These are phyloP conservation scores for Amiota communis DNA, from an alignment of 2,888 invertebrate genomes.

Conservation along the genomic window DNA sequence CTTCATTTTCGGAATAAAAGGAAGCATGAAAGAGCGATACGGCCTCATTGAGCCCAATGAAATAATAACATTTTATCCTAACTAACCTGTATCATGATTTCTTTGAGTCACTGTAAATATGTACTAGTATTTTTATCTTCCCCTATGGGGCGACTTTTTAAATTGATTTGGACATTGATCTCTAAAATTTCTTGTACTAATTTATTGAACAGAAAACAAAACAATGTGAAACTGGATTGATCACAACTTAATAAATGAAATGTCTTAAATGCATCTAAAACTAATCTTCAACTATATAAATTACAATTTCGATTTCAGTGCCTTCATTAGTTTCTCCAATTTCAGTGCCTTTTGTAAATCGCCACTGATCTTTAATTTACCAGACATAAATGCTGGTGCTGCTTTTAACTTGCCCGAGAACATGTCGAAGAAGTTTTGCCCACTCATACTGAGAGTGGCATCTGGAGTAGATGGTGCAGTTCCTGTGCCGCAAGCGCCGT, in stretches of 20 bases:
- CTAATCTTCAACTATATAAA: constrained; percentile 4
- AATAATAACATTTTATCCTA: no score
- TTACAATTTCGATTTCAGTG: constrained; percentile 77
- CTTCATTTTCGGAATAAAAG: no score
- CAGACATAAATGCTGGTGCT: constrained; percentile 95
- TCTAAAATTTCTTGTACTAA: no score
- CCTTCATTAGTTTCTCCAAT: constrained; percentile 90
- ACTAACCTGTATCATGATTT: no score
- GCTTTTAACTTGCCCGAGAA: constrained; percentile 92
- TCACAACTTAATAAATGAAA: neutral
- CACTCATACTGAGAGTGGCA: constrained; percentile 88
- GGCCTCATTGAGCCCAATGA: no score
- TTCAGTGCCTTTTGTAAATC: constrained; percentile 96
- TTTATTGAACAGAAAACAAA: neutral
- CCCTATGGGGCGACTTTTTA: no score
- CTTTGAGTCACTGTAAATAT: no score
- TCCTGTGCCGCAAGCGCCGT: constrained; percentile 86
- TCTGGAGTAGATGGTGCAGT: constrained; percentile 82
- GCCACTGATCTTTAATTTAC: constrained; percentile 93
- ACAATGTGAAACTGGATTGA: neutral
- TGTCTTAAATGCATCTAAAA: constrained; percentile 23
- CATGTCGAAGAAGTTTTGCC: constrained; percentile 85
- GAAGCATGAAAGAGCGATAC: no score
- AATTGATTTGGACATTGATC: no score
- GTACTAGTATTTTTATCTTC: no score